phyloP scores from a whole-genome alignment of 2,888 invertebrate species.

The Chelonus formosanus region DNA sequence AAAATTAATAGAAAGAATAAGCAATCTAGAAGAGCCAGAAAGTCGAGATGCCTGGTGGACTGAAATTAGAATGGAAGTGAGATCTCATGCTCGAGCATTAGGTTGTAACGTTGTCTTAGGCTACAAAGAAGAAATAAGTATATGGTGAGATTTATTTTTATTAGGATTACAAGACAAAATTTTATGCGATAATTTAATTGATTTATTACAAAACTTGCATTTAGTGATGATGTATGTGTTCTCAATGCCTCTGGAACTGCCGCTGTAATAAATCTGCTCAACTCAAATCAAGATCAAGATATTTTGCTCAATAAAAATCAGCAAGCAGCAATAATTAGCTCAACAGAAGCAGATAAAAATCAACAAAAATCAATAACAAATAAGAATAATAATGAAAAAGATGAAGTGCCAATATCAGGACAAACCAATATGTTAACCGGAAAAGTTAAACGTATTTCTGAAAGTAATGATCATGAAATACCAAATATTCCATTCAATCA shows the following conservation, averaged over 20 bases:
- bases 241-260: slow-evolving; percentile 94
- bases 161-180: neutral
- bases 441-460: slow-evolving; percentile 51
- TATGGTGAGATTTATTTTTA: slow-evolving; percentile 73
- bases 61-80: slow-evolving; percentile 92
- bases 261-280: slow-evolving; percentile 77
- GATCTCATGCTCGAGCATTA: slow-evolving; percentile 90
- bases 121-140: slow-evolving; percentile 90
- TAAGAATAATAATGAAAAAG: slow-evolving; percentile 49
- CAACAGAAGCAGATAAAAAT: slow-evolving; percentile 67
- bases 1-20: slow-evolving; percentile 82
- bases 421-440: slow-evolving; percentile 34
- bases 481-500: slow-evolving; percentile 54
- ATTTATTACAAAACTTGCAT: neutral
- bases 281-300: slow-evolving; percentile 61
- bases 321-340: slow-evolving; percentile 65
- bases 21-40: slow-evolving; percentile 88
- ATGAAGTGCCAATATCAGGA: slow-evolving; percentile 30
- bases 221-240: slow-evolving; percentile 93
- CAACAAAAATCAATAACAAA: slow-evolving; percentile 41
- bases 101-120: slow-evolving; percentile 95
- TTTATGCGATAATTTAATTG: neutral
- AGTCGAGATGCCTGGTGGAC: slow-evolving; percentile 97
- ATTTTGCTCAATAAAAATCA: slow-evolving; percentile 49
- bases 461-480: slow-evolving; percentile 61